Conservation (phyloP, 2,113 vertebrate species). For the Alosa alosa region DNA sequence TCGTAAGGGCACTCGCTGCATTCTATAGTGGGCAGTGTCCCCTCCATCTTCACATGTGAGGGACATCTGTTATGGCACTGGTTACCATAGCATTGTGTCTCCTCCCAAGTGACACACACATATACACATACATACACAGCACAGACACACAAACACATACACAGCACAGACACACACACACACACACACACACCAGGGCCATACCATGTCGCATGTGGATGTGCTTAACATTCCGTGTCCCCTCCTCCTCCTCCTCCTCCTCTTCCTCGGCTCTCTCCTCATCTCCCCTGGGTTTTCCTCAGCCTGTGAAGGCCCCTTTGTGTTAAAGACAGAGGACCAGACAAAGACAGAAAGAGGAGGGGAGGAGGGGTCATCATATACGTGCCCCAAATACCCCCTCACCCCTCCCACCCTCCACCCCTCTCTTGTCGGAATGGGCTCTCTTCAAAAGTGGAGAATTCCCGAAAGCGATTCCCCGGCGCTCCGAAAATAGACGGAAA, state of each 20-base stretch:
- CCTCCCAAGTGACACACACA: background rate
- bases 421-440: background rate
- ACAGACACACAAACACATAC: background rate
- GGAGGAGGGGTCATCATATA: background rate
- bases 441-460: constrained; percentile 15
- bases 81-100: constrained; percentile 7
- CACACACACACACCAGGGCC: background rate
- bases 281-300: background rate
- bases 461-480: background rate
- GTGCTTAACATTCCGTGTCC: constrained; percentile 33
- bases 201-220: constrained; percentile 29
- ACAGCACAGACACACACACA: background rate
- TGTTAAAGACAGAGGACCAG: background rate
- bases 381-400: background rate
- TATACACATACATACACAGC: background rate
- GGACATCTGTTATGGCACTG: background rate
- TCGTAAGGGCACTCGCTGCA: background rate
- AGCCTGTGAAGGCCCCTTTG: background rate
- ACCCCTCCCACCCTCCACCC: too few relatives aligned
- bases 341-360: background rate
- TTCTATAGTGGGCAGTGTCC: background rate
- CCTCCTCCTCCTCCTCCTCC: background rate
- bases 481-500: constrained; percentile 23
- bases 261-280: background rate
- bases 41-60: background rate